A percentile compares a stretch with the other conserved stretches of the same genome.
Conservation (phyloP, 2,888 invertebrate species). For the Gastracanthus pulcherrimus region DNA sequence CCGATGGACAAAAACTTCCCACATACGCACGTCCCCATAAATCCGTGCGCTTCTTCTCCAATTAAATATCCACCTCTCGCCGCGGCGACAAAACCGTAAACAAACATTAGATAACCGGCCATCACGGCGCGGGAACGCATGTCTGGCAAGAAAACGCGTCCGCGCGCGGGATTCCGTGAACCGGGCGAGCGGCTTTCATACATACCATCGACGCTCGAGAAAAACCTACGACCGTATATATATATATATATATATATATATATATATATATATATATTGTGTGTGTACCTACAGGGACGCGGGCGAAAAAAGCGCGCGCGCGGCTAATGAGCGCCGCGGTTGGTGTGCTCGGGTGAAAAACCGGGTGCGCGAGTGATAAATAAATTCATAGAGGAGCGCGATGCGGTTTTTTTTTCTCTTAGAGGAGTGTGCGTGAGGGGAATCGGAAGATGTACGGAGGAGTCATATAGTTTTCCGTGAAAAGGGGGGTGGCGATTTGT, state of each 20-base stretch:
- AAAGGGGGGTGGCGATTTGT: not conserved
- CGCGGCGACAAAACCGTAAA: not conserved
- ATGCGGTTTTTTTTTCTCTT: not conserved
- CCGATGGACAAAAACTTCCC: not conserved
- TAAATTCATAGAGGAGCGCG: constrained; percentile 42
- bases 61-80: constrained; percentile 29
- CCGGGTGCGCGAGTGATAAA: constrained; percentile 16
- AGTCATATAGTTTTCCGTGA: not conserved
- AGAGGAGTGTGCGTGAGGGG: not conserved
- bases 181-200: not conserved
- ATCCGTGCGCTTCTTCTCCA: not conserved
- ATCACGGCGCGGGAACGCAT: not conserved
- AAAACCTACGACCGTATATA: not conserved
- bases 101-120: constrained; percentile 32
- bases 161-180: constrained; percentile 22
- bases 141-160: not conserved
- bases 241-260: too few species aligned
- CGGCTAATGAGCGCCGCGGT: constrained; percentile 44
- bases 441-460: not conserved
- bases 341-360: constrained; percentile 7
- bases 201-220: not conserved
- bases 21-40: not conserved
- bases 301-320: not conserved
- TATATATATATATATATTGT: too few species aligned
- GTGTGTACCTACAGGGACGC: too few species aligned